Evolutionary conservation across 2,888 invertebrate genomes (phyloP).

Genomic region (Sialis fuliginosa): DNA sequence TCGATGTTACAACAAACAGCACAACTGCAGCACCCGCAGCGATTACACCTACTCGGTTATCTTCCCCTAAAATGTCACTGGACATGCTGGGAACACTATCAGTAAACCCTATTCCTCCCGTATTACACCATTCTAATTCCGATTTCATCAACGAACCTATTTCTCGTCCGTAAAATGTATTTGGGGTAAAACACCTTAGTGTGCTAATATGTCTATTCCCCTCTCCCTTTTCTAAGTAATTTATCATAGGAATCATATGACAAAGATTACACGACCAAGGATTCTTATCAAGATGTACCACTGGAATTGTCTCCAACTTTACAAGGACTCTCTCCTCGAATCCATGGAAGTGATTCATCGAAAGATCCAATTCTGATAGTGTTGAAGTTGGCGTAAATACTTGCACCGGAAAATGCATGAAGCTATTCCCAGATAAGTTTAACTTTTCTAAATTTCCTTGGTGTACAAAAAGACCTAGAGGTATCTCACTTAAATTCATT

Average conservation of each 20-base stretch:
- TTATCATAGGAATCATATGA: constrained; percentile 32
- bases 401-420: constrained; percentile 37
- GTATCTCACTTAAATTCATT: constrained; percentile 35
- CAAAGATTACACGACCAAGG: constrained; percentile 52
- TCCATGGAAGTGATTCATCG: constrained; percentile 51
- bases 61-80: constrained; percentile 25
- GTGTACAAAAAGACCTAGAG: constrained; percentile 36
- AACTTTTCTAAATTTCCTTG: constrained; percentile 42
- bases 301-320: constrained; percentile 36
- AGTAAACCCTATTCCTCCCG: constrained; percentile 13
- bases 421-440: constrained; percentile 56
- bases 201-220: constrained; percentile 31
- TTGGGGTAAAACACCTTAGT: constrained; percentile 39
- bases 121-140: constrained; percentile 27
- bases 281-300: constrained; percentile 36
- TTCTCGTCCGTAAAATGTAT: constrained; percentile 29
- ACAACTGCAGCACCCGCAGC: constrained; percentile 36
- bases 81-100: neutral
- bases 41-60: constrained; percentile 32
- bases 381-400: constrained; percentile 35
- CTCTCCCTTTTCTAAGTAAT: constrained; percentile 29
- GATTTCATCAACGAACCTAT: constrained; percentile 22
- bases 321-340: constrained; percentile 37
- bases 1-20: constrained; percentile 27
- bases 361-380: constrained; percentile 48